Evolutionary conservation across 2,113 vertebrate genomes (phyloP).

Genomic region (Motacilla alba): DNA sequence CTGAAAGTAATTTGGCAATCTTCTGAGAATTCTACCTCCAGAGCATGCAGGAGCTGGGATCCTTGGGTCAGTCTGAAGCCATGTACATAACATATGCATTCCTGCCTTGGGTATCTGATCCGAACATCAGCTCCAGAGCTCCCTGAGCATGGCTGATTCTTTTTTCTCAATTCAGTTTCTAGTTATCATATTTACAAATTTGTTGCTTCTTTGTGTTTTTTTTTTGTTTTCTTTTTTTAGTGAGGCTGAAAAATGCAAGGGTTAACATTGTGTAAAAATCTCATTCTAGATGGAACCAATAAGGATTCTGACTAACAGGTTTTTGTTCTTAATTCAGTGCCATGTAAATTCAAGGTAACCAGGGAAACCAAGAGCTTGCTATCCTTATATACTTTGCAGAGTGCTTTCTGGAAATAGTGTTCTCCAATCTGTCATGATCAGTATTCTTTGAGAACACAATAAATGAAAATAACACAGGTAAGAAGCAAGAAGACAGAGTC

Average conservation of each 20-base stretch:
- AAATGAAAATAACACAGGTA: not conserved
- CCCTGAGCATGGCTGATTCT: not conserved
- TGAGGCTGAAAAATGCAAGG: not conserved
- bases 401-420: conserved; percentile 34
- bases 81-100: not conserved
- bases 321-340: conserved; percentile 28
- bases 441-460: not conserved
- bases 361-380: conserved; percentile 39
- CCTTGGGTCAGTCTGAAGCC: not conserved
- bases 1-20: not conserved
- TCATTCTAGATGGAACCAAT: not conserved
- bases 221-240: not conserved
- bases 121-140: not conserved
- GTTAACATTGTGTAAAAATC: not conserved
- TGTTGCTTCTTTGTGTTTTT: not conserved
- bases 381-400: not conserved
- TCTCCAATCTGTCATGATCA: conserved; percentile 18
- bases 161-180: not conserved
- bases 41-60: not conserved
- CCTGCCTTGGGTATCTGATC: not conserved
- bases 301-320: not conserved
- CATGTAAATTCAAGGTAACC: conserved; percentile 55
- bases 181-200: not conserved
- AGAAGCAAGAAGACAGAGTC: not conserved
- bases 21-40: not conserved